phyloP scores from a whole-genome alignment of 2,888 invertebrate genomes.

The Ecliptopera silaceata region DNA sequence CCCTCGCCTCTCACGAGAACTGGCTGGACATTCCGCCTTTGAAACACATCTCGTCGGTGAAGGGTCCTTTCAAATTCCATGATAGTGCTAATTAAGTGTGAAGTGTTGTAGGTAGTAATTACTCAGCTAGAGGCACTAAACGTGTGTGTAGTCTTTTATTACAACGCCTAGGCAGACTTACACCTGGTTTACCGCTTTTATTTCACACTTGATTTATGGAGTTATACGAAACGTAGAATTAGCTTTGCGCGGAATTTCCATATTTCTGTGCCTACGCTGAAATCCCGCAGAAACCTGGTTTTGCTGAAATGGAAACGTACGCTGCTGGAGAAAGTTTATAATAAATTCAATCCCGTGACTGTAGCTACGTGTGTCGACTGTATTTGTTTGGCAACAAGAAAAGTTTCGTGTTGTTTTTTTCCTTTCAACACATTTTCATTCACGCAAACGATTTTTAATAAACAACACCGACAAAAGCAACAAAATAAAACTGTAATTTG shows the following conservation, averaged over 20 bases:
- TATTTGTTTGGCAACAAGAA: slow-evolving; percentile 58
- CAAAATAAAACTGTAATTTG: slow-evolving; percentile 44
- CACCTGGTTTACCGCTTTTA: slow-evolving; percentile 44
- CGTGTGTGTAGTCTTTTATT: slow-evolving; percentile 47
- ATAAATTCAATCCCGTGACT: slow-evolving; percentile 61
- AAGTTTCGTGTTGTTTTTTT: slow-evolving; percentile 47
- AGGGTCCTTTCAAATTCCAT: slow-evolving; percentile 54
- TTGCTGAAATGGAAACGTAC: slow-evolving; percentile 33
- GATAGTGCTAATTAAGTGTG: slow-evolving; percentile 61
- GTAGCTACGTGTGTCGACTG: slow-evolving; percentile 45
- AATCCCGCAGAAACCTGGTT: slow-evolving; percentile 28
- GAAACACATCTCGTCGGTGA: slow-evolving; percentile 38
- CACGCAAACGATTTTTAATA: slow-evolving; percentile 49
- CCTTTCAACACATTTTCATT: slow-evolving; percentile 36
- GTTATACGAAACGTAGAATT: slow-evolving; percentile 32
- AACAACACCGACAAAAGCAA: slow-evolving; percentile 41
- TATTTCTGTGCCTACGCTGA: slow-evolving; percentile 24
- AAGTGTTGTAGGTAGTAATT: slow-evolving; percentile 56
- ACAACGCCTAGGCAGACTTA: slow-evolving; percentile 43
- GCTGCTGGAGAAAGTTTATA: slow-evolving; percentile 54
- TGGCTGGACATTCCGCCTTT: slow-evolving; percentile 44
- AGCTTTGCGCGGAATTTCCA: slow-evolving; percentile 30
- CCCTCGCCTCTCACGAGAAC: slow-evolving; percentile 39
- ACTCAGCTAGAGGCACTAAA: slow-evolving; percentile 51
- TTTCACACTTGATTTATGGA: slow-evolving; percentile 38